Evolutionary conservation across 2,113 vertebrate genomes (phyloP).

Genomic region (Nanorana parkeri): DNA sequence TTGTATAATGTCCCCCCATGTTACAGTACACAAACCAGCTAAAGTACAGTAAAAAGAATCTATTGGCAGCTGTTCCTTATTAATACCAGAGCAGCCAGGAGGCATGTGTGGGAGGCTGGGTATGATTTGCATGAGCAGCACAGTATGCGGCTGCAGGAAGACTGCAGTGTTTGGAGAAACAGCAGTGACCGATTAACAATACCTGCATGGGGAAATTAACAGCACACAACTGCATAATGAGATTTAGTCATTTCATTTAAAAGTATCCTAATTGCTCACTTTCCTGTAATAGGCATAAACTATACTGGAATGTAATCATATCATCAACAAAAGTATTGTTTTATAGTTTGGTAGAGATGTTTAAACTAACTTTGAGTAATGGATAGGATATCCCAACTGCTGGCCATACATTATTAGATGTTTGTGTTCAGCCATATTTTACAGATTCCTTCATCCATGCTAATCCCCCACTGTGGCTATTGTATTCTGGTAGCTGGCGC

Average conservation of each 20-base stretch:
- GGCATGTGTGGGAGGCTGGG: slow-evolving; percentile 30
- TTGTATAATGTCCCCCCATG: no score
- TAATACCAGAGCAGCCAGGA: not conserved
- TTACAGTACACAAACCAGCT: not conserved
- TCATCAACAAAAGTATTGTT: not conserved
- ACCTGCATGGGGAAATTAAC: slow-evolving; percentile 17
- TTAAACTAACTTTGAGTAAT: no score
- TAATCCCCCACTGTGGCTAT: no score
- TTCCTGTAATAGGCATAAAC: not conserved
- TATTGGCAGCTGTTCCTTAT: not conserved
- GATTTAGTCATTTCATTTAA: slow-evolving; percentile 3
- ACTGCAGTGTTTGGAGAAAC: slow-evolving; percentile 31
- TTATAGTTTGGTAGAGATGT: no score
- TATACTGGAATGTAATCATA: not conserved
- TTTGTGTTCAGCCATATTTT: no score
- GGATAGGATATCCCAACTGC: no score
- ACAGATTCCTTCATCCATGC: no score
- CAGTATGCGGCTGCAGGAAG: slow-evolving; percentile 22
- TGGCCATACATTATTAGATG: no score
- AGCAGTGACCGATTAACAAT: not conserved
- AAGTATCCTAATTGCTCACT: not conserved
- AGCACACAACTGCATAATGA: slow-evolving; percentile 4
- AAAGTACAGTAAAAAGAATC: not conserved
- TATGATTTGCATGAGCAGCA: slow-evolving; percentile 29
- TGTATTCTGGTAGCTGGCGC: no score